Conservation (phyloP, 2,797 vertebrate genomes). For the Pampus argenteus region DNA sequence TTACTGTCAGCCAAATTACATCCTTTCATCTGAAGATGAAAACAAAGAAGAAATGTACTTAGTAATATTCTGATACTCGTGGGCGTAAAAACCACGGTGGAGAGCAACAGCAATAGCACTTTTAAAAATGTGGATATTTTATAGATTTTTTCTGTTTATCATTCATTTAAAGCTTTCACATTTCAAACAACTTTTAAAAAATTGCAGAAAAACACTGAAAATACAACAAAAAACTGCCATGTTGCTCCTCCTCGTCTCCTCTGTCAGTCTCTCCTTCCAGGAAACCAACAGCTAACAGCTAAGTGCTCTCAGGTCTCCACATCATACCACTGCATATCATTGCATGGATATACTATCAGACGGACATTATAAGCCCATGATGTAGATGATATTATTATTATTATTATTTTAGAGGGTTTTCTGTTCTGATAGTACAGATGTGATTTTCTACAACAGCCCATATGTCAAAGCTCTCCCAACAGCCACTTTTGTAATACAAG, state of each 20-base stretch:
- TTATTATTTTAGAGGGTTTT: not conserved
- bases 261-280: constrained; percentile 11
- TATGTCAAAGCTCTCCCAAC: constrained; percentile 29
- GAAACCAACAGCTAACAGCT: constrained; percentile 21
- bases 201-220: not conserved
- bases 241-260: not conserved
- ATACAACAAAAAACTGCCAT: not conserved
- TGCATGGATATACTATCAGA: constrained; percentile 2
- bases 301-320: constrained; percentile 11
- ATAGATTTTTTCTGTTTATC: not conserved
- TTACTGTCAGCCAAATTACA: constrained; percentile 34
- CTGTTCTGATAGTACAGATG: not conserved
- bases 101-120: constrained; percentile 7
- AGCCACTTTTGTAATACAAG: constrained; percentile 9
- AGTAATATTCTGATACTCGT: constrained; percentile 24
- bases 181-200: not conserved
- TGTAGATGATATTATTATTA: no score
- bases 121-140: not conserved
- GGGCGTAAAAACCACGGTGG: constrained; percentile 35
- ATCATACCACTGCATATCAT: constrained; percentile 16
- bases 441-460: constrained; percentile 25
- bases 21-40: constrained; percentile 34
- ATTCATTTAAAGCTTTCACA: not conserved
- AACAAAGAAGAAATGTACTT: constrained; percentile 40
- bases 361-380: constrained; percentile 3